Conservation (phyloP, 2,888 invertebrate species). For the Phaonia tiefii region DNA sequence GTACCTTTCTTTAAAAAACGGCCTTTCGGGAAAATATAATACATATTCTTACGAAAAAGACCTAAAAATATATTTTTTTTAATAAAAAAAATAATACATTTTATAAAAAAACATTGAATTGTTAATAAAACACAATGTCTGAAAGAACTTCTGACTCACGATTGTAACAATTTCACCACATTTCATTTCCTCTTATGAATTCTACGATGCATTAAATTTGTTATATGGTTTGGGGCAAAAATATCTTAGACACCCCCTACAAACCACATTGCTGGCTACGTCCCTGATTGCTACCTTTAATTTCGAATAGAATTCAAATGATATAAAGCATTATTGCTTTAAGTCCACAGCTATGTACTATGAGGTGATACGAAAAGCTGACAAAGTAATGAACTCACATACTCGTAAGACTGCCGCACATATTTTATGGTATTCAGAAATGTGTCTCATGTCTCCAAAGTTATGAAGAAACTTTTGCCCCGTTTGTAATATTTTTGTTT, state of each 20-base stretch:
- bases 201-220: too few relatives aligned
- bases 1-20: too few relatives aligned
- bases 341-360: neutral
- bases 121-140: too few relatives aligned
- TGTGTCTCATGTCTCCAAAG: constrained; percentile 40
- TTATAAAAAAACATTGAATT: too few relatives aligned
- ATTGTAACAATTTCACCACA: too few relatives aligned
- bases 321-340: neutral
- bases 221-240: neutral
- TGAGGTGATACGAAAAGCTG: too few relatives aligned
- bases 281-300: neutral
- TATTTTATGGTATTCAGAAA: constrained; percentile 31
- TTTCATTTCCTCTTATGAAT: too few relatives aligned
- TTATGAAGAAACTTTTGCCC: constrained; percentile 39
- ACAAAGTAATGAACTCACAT: constrained; percentile 39
- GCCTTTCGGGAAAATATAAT: too few relatives aligned
- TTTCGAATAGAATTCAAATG: constrained; percentile 49
- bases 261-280: neutral
- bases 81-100: too few relatives aligned
- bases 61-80: too few relatives aligned
- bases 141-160: too few relatives aligned
- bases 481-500: neutral
- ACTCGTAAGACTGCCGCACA: neutral
- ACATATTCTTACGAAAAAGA: too few relatives aligned
- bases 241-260: neutral